Base-by-base conservation (phyloP, 2,797 vertebrate species). In the Catharus ustulatus region DNA sequence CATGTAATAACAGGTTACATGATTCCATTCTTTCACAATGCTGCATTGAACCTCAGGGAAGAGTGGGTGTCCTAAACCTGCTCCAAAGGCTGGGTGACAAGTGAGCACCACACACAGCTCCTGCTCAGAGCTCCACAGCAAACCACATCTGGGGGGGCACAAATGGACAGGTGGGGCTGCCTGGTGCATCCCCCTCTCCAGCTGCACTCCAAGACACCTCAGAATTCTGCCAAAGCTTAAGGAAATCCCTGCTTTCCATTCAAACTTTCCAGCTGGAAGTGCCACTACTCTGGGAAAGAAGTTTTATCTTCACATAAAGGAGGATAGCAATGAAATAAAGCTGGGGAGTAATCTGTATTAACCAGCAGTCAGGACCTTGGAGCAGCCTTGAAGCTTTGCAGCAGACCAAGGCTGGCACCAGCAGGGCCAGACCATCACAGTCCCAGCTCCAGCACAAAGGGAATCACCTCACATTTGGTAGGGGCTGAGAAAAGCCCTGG, bases 1-100 rank as follows among this genome's bases (percentile, higher is more conserved):
- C 49, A 96, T 94, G 95, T 97, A 80, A 87, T 54, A 88, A 91
- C 79, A 90, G 59, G 10, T 90, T 57, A 86, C 57, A 74, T 0
- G 12, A 90, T 91, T 86, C 42, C 87, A 90, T 52, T 57, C 85
- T 57, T 92, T 79, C 91, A 87, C n/a, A 86, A 74, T 0, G 21
- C 54, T 81, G 58, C 40, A 86, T 0, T 82, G 59, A 86, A 57
- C 49, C 38, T 38, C 62, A 58, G 81, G 64, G 75, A 89, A 23
- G 46, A 78, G 43, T 2, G 49, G 69, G 45, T 32, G 51, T 71
- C 75, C 86, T 38, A 62, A 29, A 24, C 68, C 82, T 83, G 48
- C 83, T 92, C 75, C 79, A 0, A 49, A 76, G 57, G 36, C 46
- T 46, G 22, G 38, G 32, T n/a, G 62, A 77, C 23, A 57, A 89